phyloP scores from a whole-genome alignment of 2,113 vertebrate genomes.

The Grammomys dolichurus region DNA sequence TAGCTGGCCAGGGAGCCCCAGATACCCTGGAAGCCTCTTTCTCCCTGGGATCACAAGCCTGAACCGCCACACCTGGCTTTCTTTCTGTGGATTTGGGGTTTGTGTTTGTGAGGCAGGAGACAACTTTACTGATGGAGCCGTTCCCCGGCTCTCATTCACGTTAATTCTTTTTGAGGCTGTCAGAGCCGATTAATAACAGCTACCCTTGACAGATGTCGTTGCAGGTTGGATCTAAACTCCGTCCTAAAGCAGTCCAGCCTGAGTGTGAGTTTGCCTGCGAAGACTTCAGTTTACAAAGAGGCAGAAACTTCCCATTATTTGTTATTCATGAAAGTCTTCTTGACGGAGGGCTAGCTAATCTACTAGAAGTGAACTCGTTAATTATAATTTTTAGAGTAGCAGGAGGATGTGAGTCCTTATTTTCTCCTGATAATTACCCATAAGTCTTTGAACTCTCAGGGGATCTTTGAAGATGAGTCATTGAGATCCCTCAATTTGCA shows the following conservation, averaged over 20 bases:
- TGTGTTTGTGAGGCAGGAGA: neutral
- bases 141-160: neutral
- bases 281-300: conserved; percentile 18
- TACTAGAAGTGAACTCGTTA: neutral
- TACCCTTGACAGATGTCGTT: neutral
- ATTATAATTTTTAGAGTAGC: neutral
- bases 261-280: neutral
- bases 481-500: neutral
- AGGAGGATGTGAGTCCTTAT: neutral
- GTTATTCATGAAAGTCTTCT: neutral
- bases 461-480: neutral
- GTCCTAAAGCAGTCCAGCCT: neutral
- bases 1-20: neutral
- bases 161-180: conserved; percentile 48
- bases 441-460: neutral
- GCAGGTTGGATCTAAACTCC: neutral
- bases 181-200: conserved; percentile 48
- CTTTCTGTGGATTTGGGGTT: neutral
- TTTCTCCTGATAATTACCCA: neutral
- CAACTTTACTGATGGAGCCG: neutral
- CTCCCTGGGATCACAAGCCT: no score
- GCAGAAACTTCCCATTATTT: neutral
- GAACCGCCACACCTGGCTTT: neutral
- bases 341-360: neutral
- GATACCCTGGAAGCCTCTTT: neutral